Percentiles rank a stretch among this genome's conserved stretches.
Evolutionary conservation across 64 coral and sea anemone genomes (phyloP).

Genomic region (Dendronephthya gigantea): DNA sequence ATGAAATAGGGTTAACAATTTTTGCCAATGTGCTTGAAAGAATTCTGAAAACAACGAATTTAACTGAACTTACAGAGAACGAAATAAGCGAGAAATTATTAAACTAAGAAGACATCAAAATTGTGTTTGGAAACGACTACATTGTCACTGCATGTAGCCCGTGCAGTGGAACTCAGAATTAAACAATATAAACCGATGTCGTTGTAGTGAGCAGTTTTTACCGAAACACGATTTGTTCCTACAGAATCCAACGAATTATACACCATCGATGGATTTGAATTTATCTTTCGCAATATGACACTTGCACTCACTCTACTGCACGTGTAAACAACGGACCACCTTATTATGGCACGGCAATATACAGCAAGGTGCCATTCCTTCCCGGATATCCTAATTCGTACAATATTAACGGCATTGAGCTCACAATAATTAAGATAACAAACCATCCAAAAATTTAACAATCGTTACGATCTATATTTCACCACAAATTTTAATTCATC

Average conservation of each 20-base stretch:
- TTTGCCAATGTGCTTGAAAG: no score
- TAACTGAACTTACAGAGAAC: no score
- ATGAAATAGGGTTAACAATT: no score
- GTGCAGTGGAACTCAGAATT: no score
- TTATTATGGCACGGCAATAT: neutral
- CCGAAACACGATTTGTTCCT: conserved; percentile 36
- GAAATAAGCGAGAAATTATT: no score
- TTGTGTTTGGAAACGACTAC: no score
- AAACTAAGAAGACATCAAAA: no score
- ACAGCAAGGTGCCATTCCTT: neutral
- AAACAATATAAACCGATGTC: no score
- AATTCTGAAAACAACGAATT: no score
- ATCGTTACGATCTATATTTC: conserved; percentile 28
- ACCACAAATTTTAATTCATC: conserved; percentile 8
- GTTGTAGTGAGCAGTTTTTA: neutral
- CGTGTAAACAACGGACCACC: neutral
- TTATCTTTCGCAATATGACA: conserved; percentile 37
- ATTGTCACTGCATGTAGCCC: no score
- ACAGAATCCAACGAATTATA: conserved; percentile 18
- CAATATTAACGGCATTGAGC: conserved; percentile 25
- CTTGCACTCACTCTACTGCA: neutral
- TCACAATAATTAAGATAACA: neutral
- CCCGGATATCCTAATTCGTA: conserved; percentile 29
- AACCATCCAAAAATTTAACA: neutral
- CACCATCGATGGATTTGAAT: conserved; percentile 2